Evolutionary conservation across 2,888 invertebrate species (phyloP).

Genomic region (Caenorhabditis sp.): DNA sequence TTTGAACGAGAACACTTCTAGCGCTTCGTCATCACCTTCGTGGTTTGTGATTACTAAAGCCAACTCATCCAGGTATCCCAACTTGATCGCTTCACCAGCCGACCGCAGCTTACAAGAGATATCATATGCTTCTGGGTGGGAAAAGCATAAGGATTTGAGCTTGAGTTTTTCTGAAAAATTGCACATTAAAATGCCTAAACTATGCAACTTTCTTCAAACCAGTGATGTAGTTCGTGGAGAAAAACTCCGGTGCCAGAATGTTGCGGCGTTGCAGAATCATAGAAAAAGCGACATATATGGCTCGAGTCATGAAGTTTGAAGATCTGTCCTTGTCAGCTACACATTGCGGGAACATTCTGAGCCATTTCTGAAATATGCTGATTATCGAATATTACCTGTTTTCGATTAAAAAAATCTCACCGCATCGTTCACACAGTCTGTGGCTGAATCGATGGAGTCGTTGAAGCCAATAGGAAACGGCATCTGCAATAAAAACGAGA

Average conservation of each 20-base stretch:
- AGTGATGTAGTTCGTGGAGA: conserved; percentile 32
- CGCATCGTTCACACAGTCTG: not conserved
- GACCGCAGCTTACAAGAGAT: conserved; percentile 8
- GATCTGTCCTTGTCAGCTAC: conserved; percentile 17
- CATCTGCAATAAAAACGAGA: not conserved
- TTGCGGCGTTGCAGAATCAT: conserved; percentile 21
- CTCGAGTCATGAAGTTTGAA: conserved; percentile 29
- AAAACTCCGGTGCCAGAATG: conserved; percentile 29
- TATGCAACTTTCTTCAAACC: too few species aligned
- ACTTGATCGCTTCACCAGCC: conserved; percentile 11
- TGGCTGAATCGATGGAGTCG: not conserved
- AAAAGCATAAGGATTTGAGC: conserved; percentile 17
- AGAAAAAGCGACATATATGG: conserved; percentile 40
- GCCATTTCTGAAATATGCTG: conserved; percentile 37
- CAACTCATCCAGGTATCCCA: conserved; percentile 27
- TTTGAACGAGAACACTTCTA: conserved; percentile 46
- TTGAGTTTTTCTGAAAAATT: conserved; percentile 35
- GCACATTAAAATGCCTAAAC: too few species aligned
- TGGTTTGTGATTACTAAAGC: conserved; percentile 29
- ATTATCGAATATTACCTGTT: too few species aligned
- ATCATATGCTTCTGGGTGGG: not conserved
- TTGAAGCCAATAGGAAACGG: not conserved
- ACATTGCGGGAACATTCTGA: conserved; percentile 15
- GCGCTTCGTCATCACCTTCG: conserved; percentile 16
- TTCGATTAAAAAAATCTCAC: not conserved